Evolutionary conservation across 2,888 invertebrate genomes (phyloP), one percentile per base, ranked within the genome.

Genomic region (Tetramorium bicarinatum): DNA sequence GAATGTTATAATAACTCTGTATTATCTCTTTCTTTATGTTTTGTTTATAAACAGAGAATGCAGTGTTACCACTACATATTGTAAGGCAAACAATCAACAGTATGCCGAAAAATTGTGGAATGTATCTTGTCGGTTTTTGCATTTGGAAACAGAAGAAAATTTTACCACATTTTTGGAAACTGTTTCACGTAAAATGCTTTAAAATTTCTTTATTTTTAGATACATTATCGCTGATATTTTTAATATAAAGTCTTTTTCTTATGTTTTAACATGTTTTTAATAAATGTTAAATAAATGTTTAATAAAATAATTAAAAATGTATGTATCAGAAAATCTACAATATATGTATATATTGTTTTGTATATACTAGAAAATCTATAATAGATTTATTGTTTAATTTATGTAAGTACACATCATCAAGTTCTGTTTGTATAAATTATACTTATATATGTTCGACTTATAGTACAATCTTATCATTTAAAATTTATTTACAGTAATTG

Each of bases 21-120:
- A 47, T 25, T 49, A 1, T 64, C 2, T 18, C 15, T 38, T 21
- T 56, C n/a, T 21, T 38, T 49, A 2, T 3, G 3, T 18, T 49
- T 49, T 49, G 1, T n/a, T 81, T 76, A 29, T 62, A n/a, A 97
- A 94, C 93, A 96, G 96, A 81, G 97, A 97, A 87, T 97, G 97
- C 89, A 95, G 95, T 18, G 95, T 95, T 2, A 95, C 93, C 25
- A 93, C 93, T 8, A 95, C 96, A 0, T 95, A 96, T 0, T 92
- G 94, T 13, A 95, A 95, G 84, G 97, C 97, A 3, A 95, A 94
- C 67, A 95, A 96, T 89, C 95, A 95, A 13, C 95, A 96, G 6
- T 54, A 38, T 0, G 8, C 38, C 2, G 7, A 21, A 69, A 93
- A 95, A 93, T 94, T 97, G 13, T 97, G 97, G 97, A 95, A 96